Evolutionary conservation across 2,113 vertebrate species (phyloP).

Genomic region (Coptodon rendalli): DNA sequence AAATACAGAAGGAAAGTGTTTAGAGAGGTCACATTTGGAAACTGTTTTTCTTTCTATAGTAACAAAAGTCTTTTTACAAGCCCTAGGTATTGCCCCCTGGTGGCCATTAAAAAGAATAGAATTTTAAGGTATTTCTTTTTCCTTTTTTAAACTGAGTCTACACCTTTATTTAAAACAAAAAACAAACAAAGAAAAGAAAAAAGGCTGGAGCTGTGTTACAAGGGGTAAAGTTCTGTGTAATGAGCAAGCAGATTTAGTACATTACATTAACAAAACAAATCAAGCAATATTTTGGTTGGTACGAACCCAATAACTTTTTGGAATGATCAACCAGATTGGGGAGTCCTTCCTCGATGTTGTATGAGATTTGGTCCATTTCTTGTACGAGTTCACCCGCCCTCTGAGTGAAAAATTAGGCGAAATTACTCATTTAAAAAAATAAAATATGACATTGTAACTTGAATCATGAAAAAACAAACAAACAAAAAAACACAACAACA

Average conservation of each 20-base stretch:
- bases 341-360: slow-evolving; percentile 40
- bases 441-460: not conserved
- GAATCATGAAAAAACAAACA: too few relatives aligned
- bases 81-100: not conserved
- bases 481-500: too few relatives aligned
- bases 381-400: slow-evolving; percentile 16
- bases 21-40: not conserved
- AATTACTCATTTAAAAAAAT: not conserved
- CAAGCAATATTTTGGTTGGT: not conserved
- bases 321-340: slow-evolving; percentile 23
- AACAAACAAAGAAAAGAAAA: not conserved
- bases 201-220: not conserved
- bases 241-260: not conserved
- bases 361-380: slow-evolving; percentile 51
- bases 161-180: not conserved
- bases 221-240: not conserved
- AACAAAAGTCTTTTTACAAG: not conserved
- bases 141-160: not conserved
- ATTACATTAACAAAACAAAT: not conserved
- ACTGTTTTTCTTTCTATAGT: not conserved
- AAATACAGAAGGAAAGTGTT: not conserved
- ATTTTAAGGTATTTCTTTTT: not conserved
- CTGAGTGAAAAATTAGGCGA: not conserved
- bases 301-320: slow-evolving; percentile 49
- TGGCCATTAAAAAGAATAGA: not conserved